A percentile compares a stretch with the other conserved stretches of the same genome.
Conservation (phyloP, 2,888 invertebrate species). For the Tetranychus truncatus region DNA sequence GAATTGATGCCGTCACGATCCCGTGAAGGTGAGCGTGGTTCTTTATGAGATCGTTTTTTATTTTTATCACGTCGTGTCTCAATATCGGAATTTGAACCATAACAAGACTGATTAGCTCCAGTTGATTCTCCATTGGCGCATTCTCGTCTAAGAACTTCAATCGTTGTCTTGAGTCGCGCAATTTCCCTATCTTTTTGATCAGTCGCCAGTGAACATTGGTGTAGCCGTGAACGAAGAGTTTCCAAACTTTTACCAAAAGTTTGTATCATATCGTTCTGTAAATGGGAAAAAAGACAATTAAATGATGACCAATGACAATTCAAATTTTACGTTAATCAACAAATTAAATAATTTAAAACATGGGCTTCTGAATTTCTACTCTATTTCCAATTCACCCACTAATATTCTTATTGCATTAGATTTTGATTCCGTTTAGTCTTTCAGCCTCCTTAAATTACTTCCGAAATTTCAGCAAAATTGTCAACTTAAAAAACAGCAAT, state of each 20-base stretch:
- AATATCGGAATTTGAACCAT: conserved; percentile 15
- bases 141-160: conserved; percentile 51
- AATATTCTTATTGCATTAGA: neutral
- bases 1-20: neutral
- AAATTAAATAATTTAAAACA: neutral
- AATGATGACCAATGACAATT: neutral
- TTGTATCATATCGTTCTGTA: conserved; percentile 89
- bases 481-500: no score
- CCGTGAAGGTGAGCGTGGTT: neutral
- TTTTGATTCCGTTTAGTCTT: no score
- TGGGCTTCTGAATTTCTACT: neutral
- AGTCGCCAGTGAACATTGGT: conserved; percentile 76
- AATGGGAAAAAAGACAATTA: conserved; percentile 28
- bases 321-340: neutral
- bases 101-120: conserved; percentile 12
- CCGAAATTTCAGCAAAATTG: no score
- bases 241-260: conserved; percentile 92
- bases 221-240: conserved; percentile 86
- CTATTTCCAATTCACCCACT: neutral
- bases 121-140: neutral
- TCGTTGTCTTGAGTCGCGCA: conserved; percentile 71
- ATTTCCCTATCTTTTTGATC: conserved; percentile 92
- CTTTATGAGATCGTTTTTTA: conserved; percentile 16
- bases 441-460: no score
- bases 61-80: conserved; percentile 18